Evolutionary conservation across 1,140 invertebrate species (phyloP).

Genomic region (Eupeodes corollae): DNA sequence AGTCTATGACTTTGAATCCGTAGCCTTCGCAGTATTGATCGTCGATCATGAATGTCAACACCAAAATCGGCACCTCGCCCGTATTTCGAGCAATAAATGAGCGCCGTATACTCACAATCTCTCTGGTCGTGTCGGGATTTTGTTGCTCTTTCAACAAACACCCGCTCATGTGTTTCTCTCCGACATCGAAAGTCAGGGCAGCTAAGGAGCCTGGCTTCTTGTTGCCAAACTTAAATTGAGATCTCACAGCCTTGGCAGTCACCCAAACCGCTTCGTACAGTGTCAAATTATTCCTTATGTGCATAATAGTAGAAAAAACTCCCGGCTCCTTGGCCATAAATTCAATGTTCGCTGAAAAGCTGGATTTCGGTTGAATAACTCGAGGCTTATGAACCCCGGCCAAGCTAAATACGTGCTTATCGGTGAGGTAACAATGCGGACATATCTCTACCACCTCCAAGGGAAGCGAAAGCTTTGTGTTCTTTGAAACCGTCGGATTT

Average conservation of each 20-base stretch:
- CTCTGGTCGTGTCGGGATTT: neutral
- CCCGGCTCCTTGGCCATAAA: conserved; percentile 34
- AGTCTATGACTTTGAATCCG: conserved; percentile 78
- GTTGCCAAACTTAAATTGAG: conserved; percentile 85
- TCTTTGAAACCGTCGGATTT: conserved; percentile 20
- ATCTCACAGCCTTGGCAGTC: conserved; percentile 68
- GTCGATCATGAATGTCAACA: conserved; percentile 67
- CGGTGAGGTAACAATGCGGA: conserved; percentile 25
- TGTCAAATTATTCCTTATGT: conserved; percentile 80
- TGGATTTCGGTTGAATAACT: conserved; percentile 21
- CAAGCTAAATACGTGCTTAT: conserved; percentile 22
- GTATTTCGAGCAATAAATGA: conserved; percentile 82
- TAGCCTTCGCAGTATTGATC: conserved; percentile 69
- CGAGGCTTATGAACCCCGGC: conserved; percentile 10
- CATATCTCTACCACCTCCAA: conserved; percentile 28
- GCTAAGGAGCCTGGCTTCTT: conserved; percentile 63
- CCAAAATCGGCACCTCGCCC: conserved; percentile 67
- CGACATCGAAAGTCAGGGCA: conserved; percentile 73
- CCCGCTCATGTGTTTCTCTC: conserved; percentile 69
- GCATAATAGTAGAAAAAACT: conserved; percentile 37
- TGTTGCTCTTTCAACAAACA: neutral
- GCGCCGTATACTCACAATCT: conserved; percentile 47
- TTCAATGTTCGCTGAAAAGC: conserved; percentile 29
- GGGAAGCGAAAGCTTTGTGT: conserved; percentile 22
- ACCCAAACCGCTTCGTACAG: conserved; percentile 76